Evolutionary conservation across 2,888 invertebrate genomes (phyloP).

Genomic region (Ectropis crepuscularia): DNA sequence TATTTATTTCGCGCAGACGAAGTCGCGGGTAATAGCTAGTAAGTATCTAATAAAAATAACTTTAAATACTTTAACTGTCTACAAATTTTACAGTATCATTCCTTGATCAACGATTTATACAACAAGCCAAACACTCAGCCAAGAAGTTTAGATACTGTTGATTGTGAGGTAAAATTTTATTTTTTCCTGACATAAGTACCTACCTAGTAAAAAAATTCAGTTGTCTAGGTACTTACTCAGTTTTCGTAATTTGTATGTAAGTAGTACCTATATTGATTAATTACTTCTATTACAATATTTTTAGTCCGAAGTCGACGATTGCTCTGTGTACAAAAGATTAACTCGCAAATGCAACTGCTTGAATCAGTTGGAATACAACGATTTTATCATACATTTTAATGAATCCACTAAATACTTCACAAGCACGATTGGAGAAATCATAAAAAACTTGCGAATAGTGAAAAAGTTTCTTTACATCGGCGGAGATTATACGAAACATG

Average conservation of each 20-base stretch:
- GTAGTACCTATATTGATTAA: too few relatives aligned
- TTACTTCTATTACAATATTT: conserved; percentile 25
- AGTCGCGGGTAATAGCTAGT: too few relatives aligned
- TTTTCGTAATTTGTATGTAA: too few relatives aligned
- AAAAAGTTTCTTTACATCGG: conserved; percentile 77
- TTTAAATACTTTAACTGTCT: too few relatives aligned
- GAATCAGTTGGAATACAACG: conserved; percentile 66
- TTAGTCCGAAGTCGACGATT: conserved; percentile 68
- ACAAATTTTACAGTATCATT: conserved; percentile 13
- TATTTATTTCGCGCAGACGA: too few relatives aligned
- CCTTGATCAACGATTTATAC: conserved; percentile 44
- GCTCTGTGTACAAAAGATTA: conserved; percentile 70
- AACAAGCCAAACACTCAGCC: conserved; percentile 58
- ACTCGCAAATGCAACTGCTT: conserved; percentile 72
- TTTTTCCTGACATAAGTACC: neutral
- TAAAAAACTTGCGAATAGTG: conserved; percentile 72
- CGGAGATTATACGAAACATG: conserved; percentile 63
- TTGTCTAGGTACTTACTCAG: neutral
- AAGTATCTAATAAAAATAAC: too few relatives aligned
- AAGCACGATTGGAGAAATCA: conserved; percentile 68
- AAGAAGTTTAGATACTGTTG: conserved; percentile 55
- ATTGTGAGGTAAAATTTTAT: conserved; percentile 52
- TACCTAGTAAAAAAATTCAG: neutral
- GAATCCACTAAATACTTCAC: conserved; percentile 67
- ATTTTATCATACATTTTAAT: conserved; percentile 75